Evolutionary conservation across 1,140 invertebrate genomes (phyloP).

Genomic region (Solen grandis): DNA sequence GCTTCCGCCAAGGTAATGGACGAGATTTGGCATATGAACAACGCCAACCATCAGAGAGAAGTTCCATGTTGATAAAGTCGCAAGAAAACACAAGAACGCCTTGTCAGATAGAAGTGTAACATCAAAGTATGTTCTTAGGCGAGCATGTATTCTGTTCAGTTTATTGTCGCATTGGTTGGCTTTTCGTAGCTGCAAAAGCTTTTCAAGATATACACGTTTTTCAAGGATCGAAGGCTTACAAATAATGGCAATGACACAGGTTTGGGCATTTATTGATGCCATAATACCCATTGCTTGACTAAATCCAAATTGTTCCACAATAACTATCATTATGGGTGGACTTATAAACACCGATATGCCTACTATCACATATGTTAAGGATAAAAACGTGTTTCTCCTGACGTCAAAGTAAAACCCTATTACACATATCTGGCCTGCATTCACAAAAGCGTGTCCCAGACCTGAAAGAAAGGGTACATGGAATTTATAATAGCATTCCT

Average conservation of each 20-base stretch:
- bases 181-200: background rate
- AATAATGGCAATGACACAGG: constrained; percentile 7
- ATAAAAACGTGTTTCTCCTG: background rate
- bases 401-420: constrained; percentile 36
- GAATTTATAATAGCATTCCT: no score
- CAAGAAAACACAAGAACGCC: constrained; percentile 17
- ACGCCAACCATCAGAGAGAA: background rate
- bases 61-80: constrained; percentile 26
- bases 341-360: constrained; percentile 29
- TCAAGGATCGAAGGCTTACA: constrained; percentile 17
- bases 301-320: background rate
- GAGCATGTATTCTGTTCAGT: no score
- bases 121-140: constrained; percentile 32
- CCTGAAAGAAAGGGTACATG: constrained; percentile 14
- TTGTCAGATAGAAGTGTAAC: background rate
- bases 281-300: constrained; percentile 8
- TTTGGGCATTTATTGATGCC: constrained; percentile 23
- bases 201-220: background rate
- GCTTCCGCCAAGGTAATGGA: background rate
- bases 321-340: constrained; percentile 11
- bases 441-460: background rate
- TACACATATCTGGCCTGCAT: constrained; percentile 10
- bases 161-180: background rate
- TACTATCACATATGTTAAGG: background rate
- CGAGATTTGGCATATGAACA: constrained; percentile 31